Percentiles rank a stretch among this genome's conserved stretches.
Conservation (phyloP, 2,888 invertebrate species). For the Portevinia maculata region DNA sequence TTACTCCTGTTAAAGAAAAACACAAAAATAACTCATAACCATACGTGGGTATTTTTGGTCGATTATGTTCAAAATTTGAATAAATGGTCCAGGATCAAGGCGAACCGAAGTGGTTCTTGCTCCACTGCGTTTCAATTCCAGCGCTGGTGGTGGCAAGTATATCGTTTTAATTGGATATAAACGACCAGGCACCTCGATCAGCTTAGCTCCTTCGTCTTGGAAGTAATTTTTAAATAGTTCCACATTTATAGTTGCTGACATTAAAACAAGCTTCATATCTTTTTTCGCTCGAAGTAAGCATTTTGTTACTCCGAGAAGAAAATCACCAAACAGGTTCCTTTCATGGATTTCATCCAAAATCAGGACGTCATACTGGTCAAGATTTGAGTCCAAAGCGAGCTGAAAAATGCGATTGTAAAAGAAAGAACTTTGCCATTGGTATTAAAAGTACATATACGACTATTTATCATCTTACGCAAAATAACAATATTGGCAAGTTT, state of each 20-base stretch:
- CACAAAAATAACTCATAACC: constrained; percentile 56
- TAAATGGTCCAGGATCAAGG: constrained; percentile 96
- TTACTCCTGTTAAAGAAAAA: constrained; percentile 20
- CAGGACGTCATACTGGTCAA: constrained; percentile 94
- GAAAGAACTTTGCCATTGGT: no score
- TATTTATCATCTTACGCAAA: no score
- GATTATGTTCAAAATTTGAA: constrained; percentile 95
- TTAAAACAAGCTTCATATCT: constrained; percentile 95
- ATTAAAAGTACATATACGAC: no score
- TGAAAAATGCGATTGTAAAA: constrained; percentile 82
- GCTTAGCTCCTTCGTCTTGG: constrained; percentile 89
- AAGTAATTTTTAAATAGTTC: constrained; percentile 96
- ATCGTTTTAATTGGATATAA: constrained; percentile 95
- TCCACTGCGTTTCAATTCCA: constrained; percentile 84
- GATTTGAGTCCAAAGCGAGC: constrained; percentile 90
- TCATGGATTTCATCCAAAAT: constrained; percentile 99
- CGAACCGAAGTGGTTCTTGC: constrained; percentile 85
- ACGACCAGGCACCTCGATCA: constrained; percentile 97
- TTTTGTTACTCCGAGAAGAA: constrained; percentile 96
- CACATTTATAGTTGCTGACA: constrained; percentile 99
- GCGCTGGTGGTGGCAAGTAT: constrained; percentile 88
- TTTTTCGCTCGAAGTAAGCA: constrained; percentile 91
- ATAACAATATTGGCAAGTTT: no score
- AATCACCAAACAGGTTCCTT: constrained; percentile 96
- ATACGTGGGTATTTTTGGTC: constrained; percentile 91